Percentiles rank a stretch among this genome's conserved stretches.
These are phyloP conservation scores for Campylomormyrus tamandua DNA, from an alignment of 2,113 vertebrate species.

Conservation along the genomic window DNA sequence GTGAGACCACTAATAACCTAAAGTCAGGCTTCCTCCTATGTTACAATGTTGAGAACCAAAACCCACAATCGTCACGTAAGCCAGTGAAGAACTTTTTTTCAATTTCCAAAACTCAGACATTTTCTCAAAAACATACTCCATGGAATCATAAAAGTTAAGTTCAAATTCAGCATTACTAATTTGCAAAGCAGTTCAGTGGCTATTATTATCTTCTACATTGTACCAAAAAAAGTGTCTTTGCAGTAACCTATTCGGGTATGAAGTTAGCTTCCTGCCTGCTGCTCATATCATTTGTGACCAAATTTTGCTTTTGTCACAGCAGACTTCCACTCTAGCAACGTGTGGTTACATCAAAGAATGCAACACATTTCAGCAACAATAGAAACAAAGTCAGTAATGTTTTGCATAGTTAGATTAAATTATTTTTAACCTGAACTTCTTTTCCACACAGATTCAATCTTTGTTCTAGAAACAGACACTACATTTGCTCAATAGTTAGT, in stretches of 20 bases:
- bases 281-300: not conserved
- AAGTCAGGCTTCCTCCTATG: not conserved
- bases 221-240: not conserved
- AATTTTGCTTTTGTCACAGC: not conserved
- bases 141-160: not conserved
- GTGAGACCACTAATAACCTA: not conserved
- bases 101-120: not conserved
- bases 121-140: not conserved
- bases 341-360: not conserved
- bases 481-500: not conserved
- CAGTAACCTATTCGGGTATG: not conserved
- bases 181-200: not conserved
- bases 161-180: not conserved
- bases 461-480: not conserved
- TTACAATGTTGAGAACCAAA: not conserved
- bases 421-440: not conserved
- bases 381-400: not conserved
- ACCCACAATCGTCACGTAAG: not conserved
- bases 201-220: not conserved
- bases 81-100: not conserved
- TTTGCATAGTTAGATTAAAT: not conserved
- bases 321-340: not conserved
- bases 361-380: not conserved
- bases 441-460: not conserved
- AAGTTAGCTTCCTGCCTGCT: not conserved